Percentiles rank a stretch among this genome's conserved stretches.
phyloP scores from a whole-genome alignment of 2,113 vertebrate species.

The Tenebrosternarchus preto region DNA sequence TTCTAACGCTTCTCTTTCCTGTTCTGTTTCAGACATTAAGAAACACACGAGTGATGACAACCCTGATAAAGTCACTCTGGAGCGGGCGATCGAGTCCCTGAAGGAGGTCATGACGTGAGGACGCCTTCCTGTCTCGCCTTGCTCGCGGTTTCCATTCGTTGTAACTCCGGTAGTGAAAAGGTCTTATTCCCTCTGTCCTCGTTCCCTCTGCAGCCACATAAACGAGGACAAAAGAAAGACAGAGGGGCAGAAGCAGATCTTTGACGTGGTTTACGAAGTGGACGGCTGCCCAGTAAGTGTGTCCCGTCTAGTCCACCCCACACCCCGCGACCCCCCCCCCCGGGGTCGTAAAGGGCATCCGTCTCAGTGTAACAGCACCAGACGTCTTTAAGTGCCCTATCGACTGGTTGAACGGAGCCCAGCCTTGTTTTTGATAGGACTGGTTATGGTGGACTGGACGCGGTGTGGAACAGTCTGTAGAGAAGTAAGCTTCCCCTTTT shows the following conservation, averaged over 20 bases:
- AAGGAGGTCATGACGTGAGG: constrained; percentile 99
- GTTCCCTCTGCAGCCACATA: constrained; percentile 81
- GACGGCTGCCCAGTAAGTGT: constrained; percentile 96
- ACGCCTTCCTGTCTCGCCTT: neutral
- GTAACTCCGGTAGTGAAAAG: neutral
- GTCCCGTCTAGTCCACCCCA: constrained; percentile 1
- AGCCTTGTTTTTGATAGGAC: no score
- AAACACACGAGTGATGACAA: constrained; percentile 95
- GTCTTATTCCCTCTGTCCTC: neutral
- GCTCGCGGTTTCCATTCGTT: no score
- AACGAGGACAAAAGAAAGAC: constrained; percentile 99
- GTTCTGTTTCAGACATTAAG: constrained; percentile 82
- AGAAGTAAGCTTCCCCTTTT: no score
- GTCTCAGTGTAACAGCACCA: no score
- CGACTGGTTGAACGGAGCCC: no score
- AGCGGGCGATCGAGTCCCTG: constrained; percentile 92
- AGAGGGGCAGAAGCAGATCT: constrained; percentile 96
- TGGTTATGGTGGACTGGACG: no score
- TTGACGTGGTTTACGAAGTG: constrained; percentile 98
- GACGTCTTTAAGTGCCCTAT: no score
- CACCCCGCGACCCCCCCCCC: neutral
- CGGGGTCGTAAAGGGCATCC: no score
- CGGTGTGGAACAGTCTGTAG: no score
- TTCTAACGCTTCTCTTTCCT: neutral
- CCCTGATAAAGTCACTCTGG: constrained; percentile 91